A percentile compares a stretch with the other conserved stretches of the same genome.
Conservation (phyloP, 2,888 invertebrate genomes). For the Archips crataeganus region DNA sequence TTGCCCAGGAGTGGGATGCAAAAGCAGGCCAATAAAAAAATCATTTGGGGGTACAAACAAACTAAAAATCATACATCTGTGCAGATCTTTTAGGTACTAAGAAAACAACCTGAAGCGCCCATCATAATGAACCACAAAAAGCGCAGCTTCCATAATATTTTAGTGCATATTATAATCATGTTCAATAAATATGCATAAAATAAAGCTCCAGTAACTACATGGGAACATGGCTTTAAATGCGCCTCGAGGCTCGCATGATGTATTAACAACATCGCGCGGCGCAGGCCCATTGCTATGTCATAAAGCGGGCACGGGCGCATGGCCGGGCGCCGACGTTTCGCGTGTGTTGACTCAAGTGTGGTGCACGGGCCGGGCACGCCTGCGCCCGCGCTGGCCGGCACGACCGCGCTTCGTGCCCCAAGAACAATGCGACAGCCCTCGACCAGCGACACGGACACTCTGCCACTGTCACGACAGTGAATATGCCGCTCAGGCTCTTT, state of each 20-base stretch:
- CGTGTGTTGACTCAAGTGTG: conserved; percentile 74
- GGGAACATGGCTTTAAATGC: conserved; percentile 26
- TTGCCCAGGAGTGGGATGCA: no score
- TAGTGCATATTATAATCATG: background rate
- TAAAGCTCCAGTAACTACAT: conserved; percentile 13
- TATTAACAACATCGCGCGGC: conserved; percentile 26
- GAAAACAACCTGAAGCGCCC: conserved; percentile 1
- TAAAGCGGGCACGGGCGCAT: conserved; percentile 50
- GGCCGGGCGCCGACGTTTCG: conserved; percentile 48
- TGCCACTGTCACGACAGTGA: conserved; percentile 40
- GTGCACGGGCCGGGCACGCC: conserved; percentile 11
- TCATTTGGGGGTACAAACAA: no score
- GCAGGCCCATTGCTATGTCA: conserved; percentile 43
- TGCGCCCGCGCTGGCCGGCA: conserved; percentile 12
- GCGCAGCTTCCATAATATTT: background rate
- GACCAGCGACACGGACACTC: conserved; percentile 29
- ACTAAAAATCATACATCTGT: background rate
- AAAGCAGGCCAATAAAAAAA: no score
- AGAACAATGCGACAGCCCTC: conserved; percentile 41
- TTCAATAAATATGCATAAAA: conserved; percentile 11
- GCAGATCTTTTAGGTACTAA: background rate
- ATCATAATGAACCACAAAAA: background rate
- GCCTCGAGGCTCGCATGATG: conserved; percentile 25
- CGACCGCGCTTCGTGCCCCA: conserved; percentile 31
- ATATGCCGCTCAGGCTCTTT: conserved; percentile 45